Base-by-base conservation (phyloP, 1,140 invertebrate species). In the Cyclargus thomasi region DNA sequence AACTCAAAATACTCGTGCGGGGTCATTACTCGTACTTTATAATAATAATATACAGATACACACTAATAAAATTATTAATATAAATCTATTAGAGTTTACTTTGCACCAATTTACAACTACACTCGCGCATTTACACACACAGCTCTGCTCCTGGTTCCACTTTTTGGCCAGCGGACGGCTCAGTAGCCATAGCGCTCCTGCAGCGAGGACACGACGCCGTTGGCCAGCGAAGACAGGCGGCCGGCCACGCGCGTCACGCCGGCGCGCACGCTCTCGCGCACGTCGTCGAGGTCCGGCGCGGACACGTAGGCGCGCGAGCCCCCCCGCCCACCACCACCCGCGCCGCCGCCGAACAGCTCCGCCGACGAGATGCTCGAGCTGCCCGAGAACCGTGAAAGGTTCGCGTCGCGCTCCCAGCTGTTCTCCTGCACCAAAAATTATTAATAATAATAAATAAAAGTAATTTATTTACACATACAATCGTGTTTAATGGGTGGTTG, bases 171-270 rank as follows among this genome's bases (percentile, higher is more conserved):
- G n/a, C 39, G 63, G 36, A 29, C 8, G 35, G 22, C 63, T 92
- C 91, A 92, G 90, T 92, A 92, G 21, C 92, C 92, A 79, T 93
- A 93, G 82, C 91, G 90, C 77, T 93, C 97, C 93, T 98, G 97
- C 81, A 99, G 92, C 71, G 96, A 97, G 67, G 94, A 95, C 92
- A 99, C 97, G 2, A 99, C 95, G 74, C 97, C 97, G 91, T 96
- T 99, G 65, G 98, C 97, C 68, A 99, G 90, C 69, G 95, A 97
- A 75, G 98, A 99, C 14, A 99, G 89, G 80, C 96, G 95, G 5
- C 97, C 98, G 35, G 98, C 98, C 68, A 99, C 98, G 92, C 98
- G 99, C 67, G 96, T 97, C 36, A 99, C 98, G 66, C 98, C 98
- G 89, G 98, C 96, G 75, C 95, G 94, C 7, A 99, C 97, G 76